A percentile compares a stretch with the other conserved stretches of the same genome.
These are phyloP conservation scores for Polypedilum vanderplanki DNA, from an alignment of 1,140 invertebrate species.

Conservation along the genomic window DNA sequence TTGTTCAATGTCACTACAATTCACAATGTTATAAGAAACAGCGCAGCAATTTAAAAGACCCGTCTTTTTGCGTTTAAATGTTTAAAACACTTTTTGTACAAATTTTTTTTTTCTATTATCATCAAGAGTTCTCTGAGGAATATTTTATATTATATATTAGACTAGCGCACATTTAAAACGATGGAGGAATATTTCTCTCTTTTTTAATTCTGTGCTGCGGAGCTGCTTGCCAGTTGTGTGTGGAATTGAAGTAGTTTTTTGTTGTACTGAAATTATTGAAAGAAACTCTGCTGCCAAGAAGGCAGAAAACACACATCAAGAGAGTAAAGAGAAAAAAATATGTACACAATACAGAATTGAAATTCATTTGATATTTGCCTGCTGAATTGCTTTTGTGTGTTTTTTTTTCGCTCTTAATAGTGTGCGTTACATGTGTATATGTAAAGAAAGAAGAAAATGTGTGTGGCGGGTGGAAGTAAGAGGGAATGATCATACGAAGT, in stretches of 20 bases:
- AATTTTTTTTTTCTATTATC: constrained; percentile 25
- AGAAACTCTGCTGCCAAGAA: constrained; percentile 7
- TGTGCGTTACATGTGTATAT: background rate
- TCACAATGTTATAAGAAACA: background rate
- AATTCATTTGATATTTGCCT: constrained; percentile 2
- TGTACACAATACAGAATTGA: constrained; percentile 13
- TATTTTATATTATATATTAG: background rate
- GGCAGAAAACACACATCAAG: background rate
- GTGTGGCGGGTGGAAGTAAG: background rate
- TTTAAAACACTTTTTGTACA: background rate
- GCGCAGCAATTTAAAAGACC: background rate
- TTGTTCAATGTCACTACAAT: background rate
- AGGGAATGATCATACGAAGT: background rate
- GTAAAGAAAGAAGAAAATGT: background rate
- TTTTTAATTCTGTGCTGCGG: background rate
- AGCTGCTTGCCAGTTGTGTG: constrained; percentile 1
- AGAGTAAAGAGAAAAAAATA: background rate
- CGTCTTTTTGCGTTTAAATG: constrained; percentile 3
- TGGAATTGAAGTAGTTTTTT: constrained; percentile 19
- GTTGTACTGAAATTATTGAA: constrained; percentile 18
- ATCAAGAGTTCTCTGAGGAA: background rate
- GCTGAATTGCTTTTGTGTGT: constrained; percentile 11
- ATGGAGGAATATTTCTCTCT: background rate
- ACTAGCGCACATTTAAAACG: too few relatives aligned
- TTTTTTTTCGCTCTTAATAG: background rate